phyloP scores from a whole-genome alignment of 2,888 invertebrate species.

The Cephus sareptanus region DNA sequence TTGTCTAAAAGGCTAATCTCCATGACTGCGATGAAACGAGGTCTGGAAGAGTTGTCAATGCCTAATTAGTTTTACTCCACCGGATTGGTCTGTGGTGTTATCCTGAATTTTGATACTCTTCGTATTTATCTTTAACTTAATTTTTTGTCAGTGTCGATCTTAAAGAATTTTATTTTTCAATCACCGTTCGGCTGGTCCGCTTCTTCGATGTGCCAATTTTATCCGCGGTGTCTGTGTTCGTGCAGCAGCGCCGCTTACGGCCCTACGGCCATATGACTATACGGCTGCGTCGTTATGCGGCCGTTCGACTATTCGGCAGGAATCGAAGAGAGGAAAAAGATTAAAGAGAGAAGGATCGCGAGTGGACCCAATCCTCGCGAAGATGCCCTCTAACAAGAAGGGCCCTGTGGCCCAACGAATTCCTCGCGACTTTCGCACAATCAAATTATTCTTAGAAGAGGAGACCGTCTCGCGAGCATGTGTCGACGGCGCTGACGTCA shows the following conservation, averaged over 20 bases:
- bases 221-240: neutral
- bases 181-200: neutral
- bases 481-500: slow-evolving; percentile 44
- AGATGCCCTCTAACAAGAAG: neutral
- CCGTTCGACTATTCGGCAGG: slow-evolving; percentile 7
- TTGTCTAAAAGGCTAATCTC: neutral
- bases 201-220: neutral
- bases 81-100: neutral
- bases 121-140: neutral
- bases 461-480: slow-evolving; percentile 31
- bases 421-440: slow-evolving; percentile 49
- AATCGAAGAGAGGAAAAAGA: slow-evolving; percentile 13
- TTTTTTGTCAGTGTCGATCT: neutral
- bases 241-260: neutral
- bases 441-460: slow-evolving; percentile 53
- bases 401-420: slow-evolving; percentile 38
- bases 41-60: neutral
- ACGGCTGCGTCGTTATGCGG: neutral
- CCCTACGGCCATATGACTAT: no score
- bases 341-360: slow-evolving; percentile 22
- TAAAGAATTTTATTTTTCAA: neutral
- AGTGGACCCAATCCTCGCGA: neutral
- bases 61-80: neutral
- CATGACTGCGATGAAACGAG: neutral
- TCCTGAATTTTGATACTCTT: neutral